phyloP scores from a whole-genome alignment of 1,140 invertebrate species.

The Rhagoletis zephyria region DNA sequence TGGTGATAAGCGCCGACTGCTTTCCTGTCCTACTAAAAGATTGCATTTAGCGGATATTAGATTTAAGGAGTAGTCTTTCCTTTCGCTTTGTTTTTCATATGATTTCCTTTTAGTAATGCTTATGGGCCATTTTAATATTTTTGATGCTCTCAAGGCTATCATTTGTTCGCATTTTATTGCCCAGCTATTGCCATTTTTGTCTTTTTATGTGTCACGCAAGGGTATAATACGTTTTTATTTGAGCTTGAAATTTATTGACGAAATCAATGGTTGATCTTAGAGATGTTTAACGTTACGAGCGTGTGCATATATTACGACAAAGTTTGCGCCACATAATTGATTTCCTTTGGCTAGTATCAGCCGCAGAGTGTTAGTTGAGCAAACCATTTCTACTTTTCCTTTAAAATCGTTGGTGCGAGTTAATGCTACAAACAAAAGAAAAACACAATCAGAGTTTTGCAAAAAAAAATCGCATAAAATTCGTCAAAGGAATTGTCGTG shows the following conservation, averaged over 20 bases:
- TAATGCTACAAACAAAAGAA: no score
- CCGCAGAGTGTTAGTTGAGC: no score
- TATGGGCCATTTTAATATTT: background rate
- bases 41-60: slow-evolving; percentile 22
- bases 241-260: background rate
- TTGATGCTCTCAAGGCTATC: background rate
- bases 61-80: background rate
- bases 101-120: background rate
- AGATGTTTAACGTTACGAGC: background rate
- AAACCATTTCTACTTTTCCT: background rate
- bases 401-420: no score
- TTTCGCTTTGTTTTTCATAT: background rate
- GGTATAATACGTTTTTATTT: background rate
- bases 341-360: background rate
- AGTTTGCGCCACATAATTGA: background rate
- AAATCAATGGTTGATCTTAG: background rate
- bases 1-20: slow-evolving; percentile 1
- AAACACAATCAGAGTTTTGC: no score
- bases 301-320: background rate
- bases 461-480: no score
- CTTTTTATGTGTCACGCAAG: background rate
- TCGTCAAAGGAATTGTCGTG: no score
- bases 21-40: background rate
- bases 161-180: slow-evolving; percentile 19
- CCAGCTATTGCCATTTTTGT: background rate